phyloP scores from a whole-genome alignment of 2,888 invertebrate species.

The Agapetus fuscipes region DNA sequence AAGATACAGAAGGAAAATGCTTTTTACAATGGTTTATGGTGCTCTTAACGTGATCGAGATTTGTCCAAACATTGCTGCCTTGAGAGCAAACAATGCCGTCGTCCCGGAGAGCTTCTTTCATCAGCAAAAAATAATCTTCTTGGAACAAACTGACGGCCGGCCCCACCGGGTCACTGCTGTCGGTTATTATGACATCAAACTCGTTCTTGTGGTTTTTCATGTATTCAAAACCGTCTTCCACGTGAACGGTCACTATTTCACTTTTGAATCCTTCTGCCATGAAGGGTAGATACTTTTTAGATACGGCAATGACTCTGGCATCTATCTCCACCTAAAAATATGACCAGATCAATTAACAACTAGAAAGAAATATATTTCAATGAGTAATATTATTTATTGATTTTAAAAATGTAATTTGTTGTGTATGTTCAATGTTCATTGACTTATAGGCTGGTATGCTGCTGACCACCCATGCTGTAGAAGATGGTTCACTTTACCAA shows the following conservation, averaged over 20 bases:
- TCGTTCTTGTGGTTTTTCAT: constrained; percentile 74
- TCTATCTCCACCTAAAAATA: constrained; percentile 86
- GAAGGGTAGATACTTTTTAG: constrained; percentile 79
- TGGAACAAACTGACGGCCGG: constrained; percentile 63
- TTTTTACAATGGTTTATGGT: constrained; percentile 67
- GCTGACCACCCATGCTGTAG: too few relatives aligned
- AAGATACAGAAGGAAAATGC: constrained; percentile 70
- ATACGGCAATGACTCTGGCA: constrained; percentile 78
- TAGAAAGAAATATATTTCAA: too few relatives aligned
- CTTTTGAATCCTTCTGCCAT: constrained; percentile 83
- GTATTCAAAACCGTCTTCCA: constrained; percentile 93
- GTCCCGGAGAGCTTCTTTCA: constrained; percentile 73
- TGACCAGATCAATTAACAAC: background rate
- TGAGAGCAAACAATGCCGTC: constrained; percentile 94
- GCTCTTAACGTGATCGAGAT: constrained; percentile 64
- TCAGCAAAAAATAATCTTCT: constrained; percentile 72
- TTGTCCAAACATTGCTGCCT: constrained; percentile 73
- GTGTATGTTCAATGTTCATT: too few relatives aligned
- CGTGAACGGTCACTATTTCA: constrained; percentile 71
- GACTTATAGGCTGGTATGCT: too few relatives aligned
- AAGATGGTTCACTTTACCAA: too few relatives aligned
- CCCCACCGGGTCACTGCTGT: constrained; percentile 95
- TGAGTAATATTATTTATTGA: too few relatives aligned
- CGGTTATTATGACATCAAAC: constrained; percentile 97
- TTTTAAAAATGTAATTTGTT: too few relatives aligned